Evolutionary conservation across 2,113 vertebrate species (phyloP).

Genomic region (Sminthopsis crassicaudata): DNA sequence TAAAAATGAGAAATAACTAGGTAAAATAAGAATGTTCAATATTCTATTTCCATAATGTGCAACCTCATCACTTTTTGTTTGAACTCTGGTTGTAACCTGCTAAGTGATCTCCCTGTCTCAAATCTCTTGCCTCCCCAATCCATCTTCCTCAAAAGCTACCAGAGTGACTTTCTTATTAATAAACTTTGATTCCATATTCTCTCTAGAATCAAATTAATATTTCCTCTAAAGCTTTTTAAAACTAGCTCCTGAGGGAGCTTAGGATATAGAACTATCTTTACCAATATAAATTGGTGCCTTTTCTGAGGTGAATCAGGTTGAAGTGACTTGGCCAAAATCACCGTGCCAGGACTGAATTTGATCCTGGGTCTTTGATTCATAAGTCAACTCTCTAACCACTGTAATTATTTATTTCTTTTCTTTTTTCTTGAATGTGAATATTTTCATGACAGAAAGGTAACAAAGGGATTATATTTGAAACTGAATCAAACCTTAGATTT

Average conservation of each 20-base stretch:
- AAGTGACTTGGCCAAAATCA: too few relatives aligned
- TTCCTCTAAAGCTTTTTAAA: background rate
- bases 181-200: background rate
- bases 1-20: background rate
- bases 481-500: background rate
- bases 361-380: too few relatives aligned
- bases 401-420: background rate
- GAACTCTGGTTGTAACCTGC: background rate
- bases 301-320: too few relatives aligned
- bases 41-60: background rate
- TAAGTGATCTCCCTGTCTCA: background rate
- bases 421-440: background rate
- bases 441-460: background rate
- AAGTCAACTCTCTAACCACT: too few relatives aligned
- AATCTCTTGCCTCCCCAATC: background rate
- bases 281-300: background rate
- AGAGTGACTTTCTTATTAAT: background rate
- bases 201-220: too few relatives aligned
- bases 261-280: background rate
- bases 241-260: background rate
- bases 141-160: background rate
- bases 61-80: background rate
- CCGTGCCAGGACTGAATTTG: too few relatives aligned
- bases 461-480: background rate
- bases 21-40: background rate